Conservation (phyloP, 2,888 invertebrate genomes). For the Megamerina dolium region DNA sequence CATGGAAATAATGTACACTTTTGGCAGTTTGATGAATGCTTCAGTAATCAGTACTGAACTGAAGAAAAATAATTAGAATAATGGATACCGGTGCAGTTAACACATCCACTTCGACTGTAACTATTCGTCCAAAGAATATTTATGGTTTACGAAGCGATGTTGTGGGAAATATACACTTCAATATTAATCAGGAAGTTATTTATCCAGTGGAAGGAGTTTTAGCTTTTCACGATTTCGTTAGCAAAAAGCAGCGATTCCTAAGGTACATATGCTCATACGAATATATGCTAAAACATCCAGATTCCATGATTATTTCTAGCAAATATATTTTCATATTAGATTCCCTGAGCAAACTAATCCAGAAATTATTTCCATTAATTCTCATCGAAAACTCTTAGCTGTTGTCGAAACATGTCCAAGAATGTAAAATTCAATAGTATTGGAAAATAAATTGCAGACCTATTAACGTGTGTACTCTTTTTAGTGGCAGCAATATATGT, state of each 20-base stretch:
- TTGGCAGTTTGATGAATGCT: no score
- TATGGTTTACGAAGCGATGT: conserved; percentile 48
- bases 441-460: no score
- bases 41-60: no score
- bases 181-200: conserved; percentile 68
- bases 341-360: conserved; percentile 41
- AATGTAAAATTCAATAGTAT: conserved; percentile 22
- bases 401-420: conserved; percentile 36
- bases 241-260: conserved; percentile 68
- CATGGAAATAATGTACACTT: no score
- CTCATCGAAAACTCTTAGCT: conserved; percentile 42
- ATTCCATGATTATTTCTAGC: no score
- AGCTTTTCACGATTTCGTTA: conserved; percentile 65
- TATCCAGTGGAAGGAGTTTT: conserved; percentile 76
- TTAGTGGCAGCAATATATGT: conserved; percentile 33
- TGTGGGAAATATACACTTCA: conserved; percentile 65
- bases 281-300: no score
- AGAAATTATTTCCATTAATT: conserved; percentile 39
- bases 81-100: conserved; percentile 12
- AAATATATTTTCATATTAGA: conserved; percentile 24
- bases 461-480: conserved; percentile 56
- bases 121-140: conserved; percentile 43
- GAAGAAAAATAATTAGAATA: no score
- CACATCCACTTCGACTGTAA: conserved; percentile 26
- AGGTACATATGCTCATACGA: conserved; percentile 41